Evolutionary conservation across 2,888 invertebrate species (phyloP), one percentile per base, ranked within the genome.

Genomic region (Shargacucullia verbasci): DNA sequence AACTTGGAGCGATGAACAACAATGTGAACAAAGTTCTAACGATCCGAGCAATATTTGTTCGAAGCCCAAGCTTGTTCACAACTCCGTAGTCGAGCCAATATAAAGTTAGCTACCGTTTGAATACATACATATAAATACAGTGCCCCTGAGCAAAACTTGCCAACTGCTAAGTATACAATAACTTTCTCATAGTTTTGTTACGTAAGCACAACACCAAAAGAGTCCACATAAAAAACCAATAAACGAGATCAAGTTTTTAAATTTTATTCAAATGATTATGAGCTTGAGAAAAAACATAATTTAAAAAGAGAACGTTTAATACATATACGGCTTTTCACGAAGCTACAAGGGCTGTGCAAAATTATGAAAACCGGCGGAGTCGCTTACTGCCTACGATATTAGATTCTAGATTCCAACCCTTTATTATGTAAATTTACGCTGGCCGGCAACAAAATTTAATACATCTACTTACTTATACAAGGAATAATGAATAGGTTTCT

Each of bases 1-100:
- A 90, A 89, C 83, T 90, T 87, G 66, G 72, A 76, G 70, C 82
- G 81, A 85, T 76, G 82, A 86, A 87, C 85, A 86, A 87, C 85
- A 83, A 85, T 79, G 79, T 71, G 77, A 82, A 77, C 79, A 82
- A 89, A 90, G 84, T 90, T 89, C 64, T 77, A 80, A 74, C 80
- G 81, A 84, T 85, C 79, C 82, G 61, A 82, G 78, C 82, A 84
- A 86, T 86, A 86, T 89, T 89, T 85, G 85, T 83, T 82, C 72
- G 68, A 70, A 74, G 76, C 76, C 70, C 78, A 62, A 69, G 73
- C 70, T 75, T 71, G 78, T 79, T 83, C 77, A 48, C 69, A 82
- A 84, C 81, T 85, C 71, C 74, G 67, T 77, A 86, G 78, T 83
- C 59, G 57, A 84, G 82, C 79, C 82, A 85, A 86, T 87, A 85